Conservation (phyloP, 2,113 vertebrate species). For the Tenebrosternarchus preto region DNA sequence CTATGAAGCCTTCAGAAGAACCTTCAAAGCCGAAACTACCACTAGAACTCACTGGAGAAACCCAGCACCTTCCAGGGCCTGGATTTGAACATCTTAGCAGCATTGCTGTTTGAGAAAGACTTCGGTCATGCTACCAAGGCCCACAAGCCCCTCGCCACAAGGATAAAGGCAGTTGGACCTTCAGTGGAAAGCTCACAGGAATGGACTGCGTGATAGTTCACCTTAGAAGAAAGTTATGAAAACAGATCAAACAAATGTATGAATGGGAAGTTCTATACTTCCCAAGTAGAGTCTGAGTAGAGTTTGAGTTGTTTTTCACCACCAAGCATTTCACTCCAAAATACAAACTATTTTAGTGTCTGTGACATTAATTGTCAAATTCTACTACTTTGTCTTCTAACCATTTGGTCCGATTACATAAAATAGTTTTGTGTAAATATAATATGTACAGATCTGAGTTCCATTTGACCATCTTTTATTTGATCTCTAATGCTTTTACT, state of each 20-base stretch:
- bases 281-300: neutral
- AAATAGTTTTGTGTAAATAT: constrained; percentile 49
- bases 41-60: too few relatives aligned
- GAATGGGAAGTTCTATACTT: neutral
- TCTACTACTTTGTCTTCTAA: constrained; percentile 48
- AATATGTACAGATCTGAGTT: constrained; percentile 53
- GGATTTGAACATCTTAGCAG: neutral
- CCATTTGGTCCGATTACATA: constrained; percentile 69
- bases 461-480: constrained; percentile 31
- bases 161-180: neutral
- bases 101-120: neutral
- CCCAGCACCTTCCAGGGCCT: too few relatives aligned
- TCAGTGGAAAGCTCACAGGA: constrained; percentile 6
- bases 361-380: constrained; percentile 3
- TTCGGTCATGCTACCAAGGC: neutral
- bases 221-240: neutral
- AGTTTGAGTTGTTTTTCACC: neutral
- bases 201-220: neutral
- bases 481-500: constrained; percentile 37
- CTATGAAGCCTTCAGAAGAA: too few relatives aligned
- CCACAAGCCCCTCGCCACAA: neutral
- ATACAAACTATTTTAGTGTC: constrained; percentile 8
- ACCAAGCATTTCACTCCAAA: too few relatives aligned
- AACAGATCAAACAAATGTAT: neutral
- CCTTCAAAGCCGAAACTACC: too few relatives aligned